A percentile compares a stretch with the other conserved stretches of the same genome.
These are phyloP conservation scores for Chondrilla cf. caribensis DNA, from an alignment of 37 sponge, comb jelly and placozoan species.

Conservation along the genomic window DNA sequence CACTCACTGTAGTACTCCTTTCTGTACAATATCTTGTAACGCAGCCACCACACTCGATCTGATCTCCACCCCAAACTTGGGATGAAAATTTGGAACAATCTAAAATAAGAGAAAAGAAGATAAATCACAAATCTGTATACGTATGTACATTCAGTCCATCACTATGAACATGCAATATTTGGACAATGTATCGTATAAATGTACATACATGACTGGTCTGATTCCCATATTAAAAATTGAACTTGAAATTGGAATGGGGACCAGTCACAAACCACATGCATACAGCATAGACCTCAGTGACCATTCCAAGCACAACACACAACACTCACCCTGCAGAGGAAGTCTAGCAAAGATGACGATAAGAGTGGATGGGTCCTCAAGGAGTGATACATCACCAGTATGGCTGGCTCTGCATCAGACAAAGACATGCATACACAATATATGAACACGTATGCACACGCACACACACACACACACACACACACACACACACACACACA, in stretches of 20 bases:
- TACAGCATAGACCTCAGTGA: neutral
- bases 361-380: constrained; percentile 78
- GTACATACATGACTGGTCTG: neutral
- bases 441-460: no score
- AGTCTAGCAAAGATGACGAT: constrained; percentile 88
- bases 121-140: neutral
- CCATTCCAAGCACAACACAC: neutral
- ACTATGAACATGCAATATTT: no score
- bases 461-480: no score
- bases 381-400: constrained; percentile 93
- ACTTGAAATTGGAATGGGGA: no score
- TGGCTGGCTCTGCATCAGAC: constrained; percentile 79
- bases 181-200: no score
- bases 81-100: constrained; percentile 46
- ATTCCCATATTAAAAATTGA: no score
- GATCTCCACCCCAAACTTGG: constrained; percentile 21
- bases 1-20: constrained; percentile 67
- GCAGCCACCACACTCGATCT: constrained; percentile 46
- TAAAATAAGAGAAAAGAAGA: constrained; percentile 15
- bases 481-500: no score
- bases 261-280: no score
- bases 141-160: no score
- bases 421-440: no score
- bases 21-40: constrained; percentile 51
- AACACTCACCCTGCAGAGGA: constrained; percentile 79